Percentiles rank a stretch among this genome's conserved stretches.
These are phyloP conservation scores for Drosophila mulleri DNA, from an alignment of 2,888 invertebrate genomes.

Conservation along the genomic window DNA sequence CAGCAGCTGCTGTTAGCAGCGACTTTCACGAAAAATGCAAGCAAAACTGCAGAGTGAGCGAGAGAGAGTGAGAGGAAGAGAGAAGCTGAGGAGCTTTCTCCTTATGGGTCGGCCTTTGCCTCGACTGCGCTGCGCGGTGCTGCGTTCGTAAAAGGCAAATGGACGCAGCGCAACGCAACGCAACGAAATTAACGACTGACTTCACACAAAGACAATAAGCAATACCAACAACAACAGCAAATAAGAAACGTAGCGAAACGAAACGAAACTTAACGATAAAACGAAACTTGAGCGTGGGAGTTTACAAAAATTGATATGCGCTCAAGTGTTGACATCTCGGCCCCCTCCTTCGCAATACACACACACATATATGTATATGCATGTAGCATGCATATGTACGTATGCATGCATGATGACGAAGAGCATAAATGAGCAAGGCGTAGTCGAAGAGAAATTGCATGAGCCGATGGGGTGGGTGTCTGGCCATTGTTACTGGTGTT, in stretches of 20 bases:
- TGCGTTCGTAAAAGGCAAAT: constrained; percentile 64
- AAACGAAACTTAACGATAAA: constrained; percentile 42
- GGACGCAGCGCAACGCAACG: constrained; percentile 54
- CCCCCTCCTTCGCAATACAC: constrained; percentile 17
- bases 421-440: constrained; percentile 18
- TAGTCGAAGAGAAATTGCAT: constrained; percentile 50
- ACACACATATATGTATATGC: background rate
- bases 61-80: constrained; percentile 19
- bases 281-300: constrained; percentile 76
- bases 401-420: constrained; percentile 2
- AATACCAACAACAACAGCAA: constrained; percentile 43
- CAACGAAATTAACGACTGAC: constrained; percentile 52
- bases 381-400: too few relatives aligned
- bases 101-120: constrained; percentile 52
- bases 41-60: constrained; percentile 66
- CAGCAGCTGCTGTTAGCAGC: constrained; percentile 27
- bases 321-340: constrained; percentile 69
- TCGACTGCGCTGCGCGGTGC: constrained; percentile 33
- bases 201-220: constrained; percentile 52
- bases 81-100: constrained; percentile 72
- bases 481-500: constrained; percentile 36
- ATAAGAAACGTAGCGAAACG: constrained; percentile 36
- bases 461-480: constrained; percentile 26
- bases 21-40: constrained; percentile 80
- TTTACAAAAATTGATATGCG: constrained; percentile 78